Base-by-base conservation (phyloP, 2,888 invertebrate genomes). In the Caenorhabditis sp. region DNA sequence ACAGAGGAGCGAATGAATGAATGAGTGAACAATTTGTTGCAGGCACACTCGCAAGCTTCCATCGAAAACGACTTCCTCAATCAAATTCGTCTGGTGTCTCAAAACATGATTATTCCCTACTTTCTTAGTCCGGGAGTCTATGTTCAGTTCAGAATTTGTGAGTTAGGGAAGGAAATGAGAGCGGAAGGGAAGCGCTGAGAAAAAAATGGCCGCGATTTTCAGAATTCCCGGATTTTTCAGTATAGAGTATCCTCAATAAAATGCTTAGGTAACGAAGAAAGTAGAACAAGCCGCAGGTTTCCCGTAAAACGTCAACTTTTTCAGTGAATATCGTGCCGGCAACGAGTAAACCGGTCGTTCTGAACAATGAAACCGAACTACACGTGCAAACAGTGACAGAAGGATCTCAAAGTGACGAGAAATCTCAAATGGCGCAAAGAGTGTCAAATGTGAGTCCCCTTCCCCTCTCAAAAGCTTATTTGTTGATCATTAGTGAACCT, bases 31-130 rank as follows among this genome's bases (percentile, higher is more conserved):
- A 15, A 63, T 50, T 41, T 17, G 9, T 68, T 70, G 30, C 43
- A 81, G 81, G 79, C 79, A 22, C 70, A 75, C 41, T 68, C 73
- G 11, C 79, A 74, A 52, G 20, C 50, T 15, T 50, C 61, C 15
- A 82, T 86, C 30, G 86, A 86, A 73, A 79, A 78, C 30, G 63
- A 77, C 15, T 81, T 87, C 43, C 72, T 87, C 22, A 52, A 83
- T 39, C 87, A 87, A 80, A 68, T 86, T n/a, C 71, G 86, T 5
- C 48, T 87, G n/a, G 79, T 87, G 9, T 74, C 71, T 32, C 65
- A 66, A 35, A 83, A 81, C 58, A 82, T 83, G 82, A 58, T 79
- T 24, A 74, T 87, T 37, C 81, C 86, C 1, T 79, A 85, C 37
- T 84, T 78, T 59, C 32, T 86, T 7, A 77, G 81, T 9, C 55